phyloP scores from a whole-genome alignment of 2,888 invertebrate genomes.

The Mactromeris polynyma region DNA sequence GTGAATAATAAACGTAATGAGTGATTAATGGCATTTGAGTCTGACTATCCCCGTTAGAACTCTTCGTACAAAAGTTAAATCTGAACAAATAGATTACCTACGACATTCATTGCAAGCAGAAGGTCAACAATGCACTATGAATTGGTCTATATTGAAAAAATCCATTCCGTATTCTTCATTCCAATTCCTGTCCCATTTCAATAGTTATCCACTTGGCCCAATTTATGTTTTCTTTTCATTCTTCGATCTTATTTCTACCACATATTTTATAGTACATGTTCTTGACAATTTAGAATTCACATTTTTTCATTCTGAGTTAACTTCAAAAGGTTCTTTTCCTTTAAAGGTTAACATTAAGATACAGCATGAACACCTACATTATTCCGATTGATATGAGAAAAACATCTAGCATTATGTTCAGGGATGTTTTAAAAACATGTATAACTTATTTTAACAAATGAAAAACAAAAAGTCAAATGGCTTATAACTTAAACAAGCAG shows the following conservation, averaged over 20 bases:
- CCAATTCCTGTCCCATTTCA: not conserved
- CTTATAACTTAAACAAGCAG: not conserved
- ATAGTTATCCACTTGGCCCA: not conserved
- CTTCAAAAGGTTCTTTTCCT: no score
- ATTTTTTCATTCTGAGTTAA: no score
- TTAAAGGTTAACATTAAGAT: not conserved
- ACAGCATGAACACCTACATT: no score
- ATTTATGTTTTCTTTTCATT: not conserved
- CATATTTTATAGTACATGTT: no score
- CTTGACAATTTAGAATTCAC: no score
- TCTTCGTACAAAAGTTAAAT: no score
- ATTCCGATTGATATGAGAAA: no score
- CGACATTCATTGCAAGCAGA: no score
- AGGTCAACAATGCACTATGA: no score
- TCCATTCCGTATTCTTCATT: not conserved
- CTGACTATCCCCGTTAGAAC: no score
- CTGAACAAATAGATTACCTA: no score
- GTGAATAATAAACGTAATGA: not conserved
- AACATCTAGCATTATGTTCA: not conserved
- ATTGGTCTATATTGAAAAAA: no score
- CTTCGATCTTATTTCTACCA: not conserved
- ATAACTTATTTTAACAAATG: constrained; percentile 7
- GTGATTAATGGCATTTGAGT: not conserved
- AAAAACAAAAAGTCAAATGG: constrained; percentile 15
- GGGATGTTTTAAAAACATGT: not conserved